These are phyloP conservation scores for Bicyclus anynana DNA, from an alignment of 1,140 invertebrate genomes.

Conservation along the genomic window DNA sequence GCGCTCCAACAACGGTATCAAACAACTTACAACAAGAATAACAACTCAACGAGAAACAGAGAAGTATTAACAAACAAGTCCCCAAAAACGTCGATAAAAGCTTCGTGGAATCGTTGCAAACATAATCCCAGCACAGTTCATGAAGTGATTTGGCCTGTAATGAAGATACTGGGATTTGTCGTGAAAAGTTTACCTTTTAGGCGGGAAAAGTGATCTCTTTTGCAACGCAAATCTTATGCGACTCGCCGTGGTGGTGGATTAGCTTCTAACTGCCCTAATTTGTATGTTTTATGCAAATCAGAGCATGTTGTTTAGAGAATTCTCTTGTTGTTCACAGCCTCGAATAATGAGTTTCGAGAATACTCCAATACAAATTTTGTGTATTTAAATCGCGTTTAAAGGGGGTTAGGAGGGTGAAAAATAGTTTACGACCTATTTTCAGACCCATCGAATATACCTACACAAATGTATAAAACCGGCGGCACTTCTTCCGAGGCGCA, in stretches of 20 bases:
- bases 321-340: background rate
- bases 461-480: too few species aligned
- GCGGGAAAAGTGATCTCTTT: constrained; percentile 14
- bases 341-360: too few species aligned
- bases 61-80: too few species aligned
- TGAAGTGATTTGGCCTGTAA: constrained; percentile 12
- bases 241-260: background rate
- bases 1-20: too few species aligned
- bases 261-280: constrained; percentile 14
- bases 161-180: constrained; percentile 7
- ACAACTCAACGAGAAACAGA: too few species aligned
- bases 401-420: too few species aligned
- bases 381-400: too few species aligned
- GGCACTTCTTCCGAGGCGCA: too few species aligned
- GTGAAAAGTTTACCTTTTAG: constrained; percentile 16
- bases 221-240: constrained; percentile 15
- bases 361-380: too few species aligned
- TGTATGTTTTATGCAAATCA: constrained; percentile 1
- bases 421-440: too few species aligned
- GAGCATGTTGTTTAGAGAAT: background rate
- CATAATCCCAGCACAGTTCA: background rate
- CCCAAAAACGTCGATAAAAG: background rate
- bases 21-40: too few species aligned
- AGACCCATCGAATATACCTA: too few species aligned
- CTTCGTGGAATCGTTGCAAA: constrained; percentile 1